These are phyloP conservation scores for Stomorhina lunata DNA, from an alignment of 2,888 invertebrate genomes.

Conservation along the genomic window DNA sequence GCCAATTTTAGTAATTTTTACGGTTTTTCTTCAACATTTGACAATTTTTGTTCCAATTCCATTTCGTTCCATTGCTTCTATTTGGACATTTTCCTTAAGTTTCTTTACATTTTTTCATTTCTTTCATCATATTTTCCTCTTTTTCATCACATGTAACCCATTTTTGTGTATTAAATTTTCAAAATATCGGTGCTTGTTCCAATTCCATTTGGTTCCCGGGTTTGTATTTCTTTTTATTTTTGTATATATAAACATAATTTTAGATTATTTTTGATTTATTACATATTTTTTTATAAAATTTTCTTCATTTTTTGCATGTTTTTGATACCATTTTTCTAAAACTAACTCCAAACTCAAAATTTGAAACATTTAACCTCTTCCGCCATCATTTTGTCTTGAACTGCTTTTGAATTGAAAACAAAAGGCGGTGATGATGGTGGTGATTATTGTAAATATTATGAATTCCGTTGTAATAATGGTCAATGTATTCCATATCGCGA, in stretches of 20 bases:
- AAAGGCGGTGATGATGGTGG: constrained; percentile 66
- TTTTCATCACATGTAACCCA: too few species aligned
- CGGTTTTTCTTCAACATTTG: too few species aligned
- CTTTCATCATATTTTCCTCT: too few species aligned
- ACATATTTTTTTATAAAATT: background rate
- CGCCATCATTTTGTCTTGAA: constrained; percentile 3
- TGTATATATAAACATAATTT: background rate
- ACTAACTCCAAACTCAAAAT: background rate
- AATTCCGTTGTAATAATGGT: constrained; percentile 86
- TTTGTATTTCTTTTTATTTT: background rate
- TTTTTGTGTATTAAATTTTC: too few species aligned
- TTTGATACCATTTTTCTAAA: constrained; percentile 29
- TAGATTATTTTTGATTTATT: background rate
- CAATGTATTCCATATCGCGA: constrained; percentile 82
- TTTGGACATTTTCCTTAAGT: too few species aligned
- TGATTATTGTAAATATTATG: constrained; percentile 77
- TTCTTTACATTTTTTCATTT: too few species aligned
- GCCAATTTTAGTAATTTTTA: too few species aligned
- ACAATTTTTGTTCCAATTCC: too few species aligned
- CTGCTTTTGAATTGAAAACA: constrained; percentile 67
- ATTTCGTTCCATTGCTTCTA: too few species aligned
- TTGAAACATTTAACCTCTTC: constrained; percentile 26
- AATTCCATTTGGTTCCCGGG: too few species aligned
- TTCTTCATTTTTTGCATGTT: constrained; percentile 29
- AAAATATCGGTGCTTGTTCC: too few species aligned